phyloP scores from a whole-genome alignment of 1,140 invertebrate species.

The Colletes latitarsis region DNA sequence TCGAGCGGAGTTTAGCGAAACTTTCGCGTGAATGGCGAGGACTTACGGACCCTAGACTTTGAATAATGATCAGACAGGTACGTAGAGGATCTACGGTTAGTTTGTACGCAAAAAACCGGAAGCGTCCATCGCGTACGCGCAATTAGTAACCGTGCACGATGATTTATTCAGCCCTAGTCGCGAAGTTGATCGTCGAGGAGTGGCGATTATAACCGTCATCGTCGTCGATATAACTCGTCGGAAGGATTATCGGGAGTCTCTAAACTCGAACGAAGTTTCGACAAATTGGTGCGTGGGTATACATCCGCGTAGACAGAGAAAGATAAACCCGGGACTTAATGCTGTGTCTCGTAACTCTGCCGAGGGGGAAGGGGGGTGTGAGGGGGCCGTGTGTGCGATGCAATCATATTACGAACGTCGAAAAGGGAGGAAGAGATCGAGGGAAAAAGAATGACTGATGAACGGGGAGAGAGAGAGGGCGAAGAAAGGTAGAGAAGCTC shows the following conservation, averaged over 20 bases:
- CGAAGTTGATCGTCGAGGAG: neutral
- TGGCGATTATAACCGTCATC: neutral
- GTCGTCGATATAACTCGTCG: conserved; percentile 16
- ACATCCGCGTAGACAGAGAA: neutral
- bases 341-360: neutral
- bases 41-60: no score
- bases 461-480: conserved; percentile 29
- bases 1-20: no score
- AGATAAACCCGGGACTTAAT: conserved; percentile 19
- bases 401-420: conserved; percentile 51
- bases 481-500: conserved; percentile 65
- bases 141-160: neutral
- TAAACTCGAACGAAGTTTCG: conserved; percentile 5
- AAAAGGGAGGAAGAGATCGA: conserved; percentile 39
- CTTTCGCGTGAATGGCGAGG: no score
- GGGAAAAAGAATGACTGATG: conserved; percentile 43
- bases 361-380: no score
- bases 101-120: neutral
- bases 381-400: conserved; percentile 20
- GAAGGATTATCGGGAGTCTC: neutral
- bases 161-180: neutral
- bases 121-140: no score
- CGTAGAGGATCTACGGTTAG: neutral
- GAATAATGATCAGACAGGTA: no score
- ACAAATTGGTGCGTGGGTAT: neutral